These are phyloP conservation scores for Tachysurus vachellii DNA, from an alignment of 2,113 vertebrate genomes.

Conservation along the genomic window DNA sequence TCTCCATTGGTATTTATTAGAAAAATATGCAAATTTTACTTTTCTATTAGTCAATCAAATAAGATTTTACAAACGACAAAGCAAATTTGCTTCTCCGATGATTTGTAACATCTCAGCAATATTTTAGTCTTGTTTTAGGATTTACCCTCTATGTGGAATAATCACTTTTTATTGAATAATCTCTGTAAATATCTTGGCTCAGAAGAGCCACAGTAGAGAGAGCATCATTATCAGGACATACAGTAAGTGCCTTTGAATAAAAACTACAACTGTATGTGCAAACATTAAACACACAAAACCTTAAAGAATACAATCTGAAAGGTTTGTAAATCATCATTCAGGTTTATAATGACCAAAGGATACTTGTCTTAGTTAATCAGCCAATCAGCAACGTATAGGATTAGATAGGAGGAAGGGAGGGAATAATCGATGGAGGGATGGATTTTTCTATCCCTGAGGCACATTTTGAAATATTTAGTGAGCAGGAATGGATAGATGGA, in stretches of 20 bases:
- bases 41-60: not conserved
- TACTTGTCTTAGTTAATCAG: not conserved
- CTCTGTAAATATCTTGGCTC: not conserved
- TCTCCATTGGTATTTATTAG: conserved; percentile 4
- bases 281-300: not conserved
- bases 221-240: not conserved
- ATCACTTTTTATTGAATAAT: not conserved
- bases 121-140: not conserved
- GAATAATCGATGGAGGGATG: too few species aligned
- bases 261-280: not conserved
- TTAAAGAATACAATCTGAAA: not conserved
- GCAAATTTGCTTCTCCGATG: not conserved
- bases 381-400: not conserved
- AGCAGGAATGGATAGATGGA: not conserved
- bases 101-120: not conserved
- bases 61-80: not conserved
- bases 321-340: not conserved
- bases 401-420: not conserved
- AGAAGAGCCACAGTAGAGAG: not conserved
- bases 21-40: not conserved
- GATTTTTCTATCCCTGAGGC: too few species aligned
- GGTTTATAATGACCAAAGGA: not conserved
- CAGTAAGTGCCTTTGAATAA: not conserved
- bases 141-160: not conserved
- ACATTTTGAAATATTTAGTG: too few species aligned